phyloP scores from a whole-genome alignment of 2,113 vertebrate genomes.

The Hypocryptadius cinnamomeus region DNA sequence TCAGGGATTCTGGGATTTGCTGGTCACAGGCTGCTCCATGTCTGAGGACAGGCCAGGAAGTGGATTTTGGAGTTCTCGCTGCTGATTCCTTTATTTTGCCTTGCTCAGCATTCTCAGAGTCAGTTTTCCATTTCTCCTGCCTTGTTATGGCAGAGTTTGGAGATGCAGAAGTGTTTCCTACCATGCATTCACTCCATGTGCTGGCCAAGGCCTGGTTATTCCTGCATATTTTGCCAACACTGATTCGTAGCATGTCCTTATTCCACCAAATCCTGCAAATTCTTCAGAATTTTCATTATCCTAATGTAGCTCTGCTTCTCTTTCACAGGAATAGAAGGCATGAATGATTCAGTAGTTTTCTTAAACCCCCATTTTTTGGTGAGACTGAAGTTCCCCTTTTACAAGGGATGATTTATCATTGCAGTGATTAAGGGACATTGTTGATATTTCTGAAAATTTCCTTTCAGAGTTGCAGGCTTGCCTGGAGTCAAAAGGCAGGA shows the following conservation, averaged over 20 bases:
- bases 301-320: background rate
- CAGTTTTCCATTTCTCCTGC: background rate
- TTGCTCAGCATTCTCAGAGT: background rate
- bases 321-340: background rate
- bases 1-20: background rate
- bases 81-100: background rate
- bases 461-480: background rate
- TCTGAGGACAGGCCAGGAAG: background rate
- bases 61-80: background rate
- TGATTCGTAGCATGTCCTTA: background rate
- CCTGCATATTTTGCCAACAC: background rate
- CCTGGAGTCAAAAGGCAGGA: background rate
- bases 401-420: background rate
- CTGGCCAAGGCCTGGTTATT: background rate
- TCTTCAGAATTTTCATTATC: background rate
- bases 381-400: background rate
- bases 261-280: background rate
- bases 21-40: background rate
- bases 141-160: background rate
- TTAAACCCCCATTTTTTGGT: background rate
- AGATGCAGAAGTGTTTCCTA: background rate
- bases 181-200: background rate
- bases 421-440: background rate
- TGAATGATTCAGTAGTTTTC: background rate
- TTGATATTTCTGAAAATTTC: background rate